Percentiles rank a stretch among this genome's conserved stretches.
Evolutionary conservation across 2,113 vertebrate species (phyloP).

Genomic region (Prunella fulvescens): DNA sequence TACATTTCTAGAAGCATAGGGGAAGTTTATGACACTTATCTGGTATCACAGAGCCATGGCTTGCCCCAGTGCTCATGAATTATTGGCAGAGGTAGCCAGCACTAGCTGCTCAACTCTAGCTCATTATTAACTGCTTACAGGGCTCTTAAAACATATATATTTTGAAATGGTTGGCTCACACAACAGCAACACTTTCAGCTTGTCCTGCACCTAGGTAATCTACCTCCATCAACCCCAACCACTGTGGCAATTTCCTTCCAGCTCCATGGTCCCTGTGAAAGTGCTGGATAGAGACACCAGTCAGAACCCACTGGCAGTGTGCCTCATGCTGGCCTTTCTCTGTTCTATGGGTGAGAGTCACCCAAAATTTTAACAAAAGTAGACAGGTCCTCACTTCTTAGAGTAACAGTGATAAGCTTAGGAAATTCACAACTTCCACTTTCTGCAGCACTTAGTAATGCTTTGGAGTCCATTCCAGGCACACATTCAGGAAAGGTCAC

Average conservation of each 20-base stretch:
- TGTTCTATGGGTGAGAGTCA: background rate
- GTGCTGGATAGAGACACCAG: accelerated
- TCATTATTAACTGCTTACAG: background rate
- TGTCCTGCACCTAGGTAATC: background rate
- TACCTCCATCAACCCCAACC: background rate
- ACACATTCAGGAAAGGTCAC: background rate
- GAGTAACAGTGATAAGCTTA: background rate
- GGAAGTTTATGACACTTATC: constrained; percentile 15
- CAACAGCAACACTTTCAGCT: background rate
- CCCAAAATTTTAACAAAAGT: background rate
- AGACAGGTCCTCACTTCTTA: background rate
- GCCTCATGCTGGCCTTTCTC: background rate
- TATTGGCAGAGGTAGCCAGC: background rate
- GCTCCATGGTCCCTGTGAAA: accelerated
- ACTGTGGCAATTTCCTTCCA: background rate
- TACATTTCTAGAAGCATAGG: background rate
- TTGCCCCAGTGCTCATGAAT: background rate
- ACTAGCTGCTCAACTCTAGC: background rate
- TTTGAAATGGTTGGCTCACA: background rate
- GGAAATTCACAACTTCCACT: background rate
- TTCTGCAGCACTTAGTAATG: background rate
- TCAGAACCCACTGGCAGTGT: background rate
- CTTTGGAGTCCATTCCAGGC: background rate
- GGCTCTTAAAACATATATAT: background rate
- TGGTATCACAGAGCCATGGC: background rate